Evolutionary conservation across 1,140 invertebrate species (phyloP).

Genomic region (Megalonaias nervosa): DNA sequence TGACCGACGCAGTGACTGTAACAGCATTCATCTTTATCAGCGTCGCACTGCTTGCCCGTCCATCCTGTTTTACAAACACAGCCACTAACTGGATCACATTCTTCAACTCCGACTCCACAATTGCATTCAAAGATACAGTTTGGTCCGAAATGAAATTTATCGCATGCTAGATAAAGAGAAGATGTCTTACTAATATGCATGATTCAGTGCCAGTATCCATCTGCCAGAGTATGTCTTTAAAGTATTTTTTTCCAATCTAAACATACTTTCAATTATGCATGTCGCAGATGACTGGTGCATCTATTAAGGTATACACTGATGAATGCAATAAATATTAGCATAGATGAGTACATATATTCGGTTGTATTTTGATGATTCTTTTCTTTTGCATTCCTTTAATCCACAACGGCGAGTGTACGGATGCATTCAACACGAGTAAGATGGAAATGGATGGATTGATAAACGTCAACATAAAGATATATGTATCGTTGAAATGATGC

Average conservation of each 20-base stretch:
- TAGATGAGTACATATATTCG: too few relatives aligned
- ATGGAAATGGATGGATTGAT: too few relatives aligned
- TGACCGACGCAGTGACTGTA: conserved; percentile 6
- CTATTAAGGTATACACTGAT: too few relatives aligned
- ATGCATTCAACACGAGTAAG: too few relatives aligned
- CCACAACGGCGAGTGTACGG: too few relatives aligned
- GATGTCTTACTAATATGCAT: background rate
- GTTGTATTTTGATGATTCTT: too few relatives aligned
- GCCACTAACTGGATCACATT: conserved; percentile 40
- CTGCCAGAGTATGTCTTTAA: background rate
- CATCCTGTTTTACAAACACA: conserved; percentile 54
- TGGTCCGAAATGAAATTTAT: conserved; percentile 34
- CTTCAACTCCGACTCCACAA: conserved; percentile 34
- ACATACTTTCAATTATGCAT: background rate
- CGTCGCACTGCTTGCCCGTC: conserved; percentile 46
- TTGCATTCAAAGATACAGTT: conserved; percentile 42
- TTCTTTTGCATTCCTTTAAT: too few relatives aligned
- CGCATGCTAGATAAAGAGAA: conserved; percentile 35
- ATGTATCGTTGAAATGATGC: too few relatives aligned
- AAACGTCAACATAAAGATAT: too few relatives aligned
- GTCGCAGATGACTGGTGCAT: background rate
- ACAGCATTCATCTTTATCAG: conserved; percentile 47
- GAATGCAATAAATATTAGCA: too few relatives aligned
- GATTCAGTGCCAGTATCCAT: background rate
- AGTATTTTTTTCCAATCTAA: background rate